Conservation (phyloP, 2,113 vertebrate species). For the Mustelus asterias region DNA sequence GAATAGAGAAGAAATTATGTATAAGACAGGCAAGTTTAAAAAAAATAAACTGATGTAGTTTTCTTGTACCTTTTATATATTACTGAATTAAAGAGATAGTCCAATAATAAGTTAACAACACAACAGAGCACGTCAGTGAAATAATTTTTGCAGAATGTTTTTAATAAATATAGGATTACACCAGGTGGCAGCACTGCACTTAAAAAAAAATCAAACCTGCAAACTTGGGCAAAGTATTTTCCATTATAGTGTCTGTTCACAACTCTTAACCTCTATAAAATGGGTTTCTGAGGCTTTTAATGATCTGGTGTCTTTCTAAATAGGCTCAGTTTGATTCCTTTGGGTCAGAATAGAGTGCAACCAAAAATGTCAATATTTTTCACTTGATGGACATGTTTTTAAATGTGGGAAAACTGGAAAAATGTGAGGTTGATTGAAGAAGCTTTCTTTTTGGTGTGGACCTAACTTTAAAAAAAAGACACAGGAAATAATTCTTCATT, state of each 20-base stretch:
- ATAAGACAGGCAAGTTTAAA: neutral
- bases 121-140: neutral
- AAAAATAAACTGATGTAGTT: neutral
- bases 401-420: neutral
- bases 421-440: neutral
- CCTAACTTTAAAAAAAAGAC: neutral
- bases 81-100: neutral
- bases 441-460: neutral
- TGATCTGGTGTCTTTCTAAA: neutral
- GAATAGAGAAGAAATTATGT: neutral
- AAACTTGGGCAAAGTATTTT: neutral
- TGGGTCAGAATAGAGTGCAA: neutral
- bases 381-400: neutral
- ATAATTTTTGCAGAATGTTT: neutral
- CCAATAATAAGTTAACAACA: neutral
- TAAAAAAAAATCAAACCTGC: neutral
- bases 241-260: neutral
- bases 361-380: neutral
- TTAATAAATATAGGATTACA: neutral
- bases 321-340: neutral
- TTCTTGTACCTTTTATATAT: neutral
- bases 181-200: constrained; percentile 14
- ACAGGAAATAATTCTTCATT: neutral
- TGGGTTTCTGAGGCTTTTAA: neutral
- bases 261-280: neutral